A percentile compares a stretch with the other conserved stretches of the same genome.
phyloP scores from a whole-genome alignment of 2,113 vertebrate genomes.

The Bucco capensis region DNA sequence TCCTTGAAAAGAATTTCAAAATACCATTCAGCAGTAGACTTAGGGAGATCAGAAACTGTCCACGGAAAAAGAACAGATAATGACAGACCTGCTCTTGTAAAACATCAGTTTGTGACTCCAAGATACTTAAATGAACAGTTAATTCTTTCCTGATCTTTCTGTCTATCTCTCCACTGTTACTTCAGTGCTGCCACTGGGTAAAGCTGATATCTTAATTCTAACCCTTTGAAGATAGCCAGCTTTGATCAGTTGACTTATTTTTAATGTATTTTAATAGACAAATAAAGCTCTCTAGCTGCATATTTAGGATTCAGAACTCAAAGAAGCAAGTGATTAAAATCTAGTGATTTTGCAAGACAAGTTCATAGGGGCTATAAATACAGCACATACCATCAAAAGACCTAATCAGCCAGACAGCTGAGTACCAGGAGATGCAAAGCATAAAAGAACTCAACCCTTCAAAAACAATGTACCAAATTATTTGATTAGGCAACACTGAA shows the following conservation, averaged over 20 bases:
- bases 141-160: background rate
- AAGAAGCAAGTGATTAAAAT: background rate
- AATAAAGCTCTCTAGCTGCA: slow-evolving; percentile 8
- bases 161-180: background rate
- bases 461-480: background rate
- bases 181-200: background rate
- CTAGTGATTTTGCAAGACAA: slow-evolving; percentile 47
- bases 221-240: background rate
- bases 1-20: background rate
- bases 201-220: background rate
- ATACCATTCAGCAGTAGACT: background rate
- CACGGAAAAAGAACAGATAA: background rate
- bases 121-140: background rate
- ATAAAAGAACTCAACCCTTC: background rate
- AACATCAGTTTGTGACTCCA: background rate
- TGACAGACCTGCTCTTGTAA: background rate
- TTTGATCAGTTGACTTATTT: background rate
- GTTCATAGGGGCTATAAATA: slow-evolving; percentile 35
- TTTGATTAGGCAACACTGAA: slow-evolving; percentile 17
- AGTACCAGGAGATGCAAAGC: background rate
- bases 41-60: background rate
- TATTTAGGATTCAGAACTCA: slow-evolving; percentile 32
- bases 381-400: background rate
- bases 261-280: slow-evolving; percentile 22
- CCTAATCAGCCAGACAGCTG: slow-evolving; percentile 20